Evolutionary conservation across 2,888 invertebrate genomes (phyloP), one percentile per base, ranked within the genome.

Genomic region (Spisula subtruncata): DNA sequence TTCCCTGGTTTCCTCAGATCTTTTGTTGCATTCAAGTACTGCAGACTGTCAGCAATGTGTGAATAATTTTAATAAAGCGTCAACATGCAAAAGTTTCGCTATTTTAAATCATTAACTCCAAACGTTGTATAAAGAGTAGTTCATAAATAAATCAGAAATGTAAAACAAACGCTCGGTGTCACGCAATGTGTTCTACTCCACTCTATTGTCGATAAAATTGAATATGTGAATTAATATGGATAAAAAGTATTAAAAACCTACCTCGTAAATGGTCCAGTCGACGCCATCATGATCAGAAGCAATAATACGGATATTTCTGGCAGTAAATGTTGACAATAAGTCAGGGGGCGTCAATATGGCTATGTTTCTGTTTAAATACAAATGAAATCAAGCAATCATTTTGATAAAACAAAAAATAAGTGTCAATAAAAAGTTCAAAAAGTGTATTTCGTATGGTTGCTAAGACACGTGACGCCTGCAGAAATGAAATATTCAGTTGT

Each of bases 261-360:
- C 93, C 93, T 86, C 92, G 88, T 10, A 92, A 87, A 88, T 0
- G 93, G 93, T 48, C 93, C 93, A 1, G 90, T 91, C 12, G 89
- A 88, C 6, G 92, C 81, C 66, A 93, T 82, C 46, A 91, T 75
- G 14, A 92, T 80, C n/a, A 93, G 54, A 90, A 1, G 91, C 83
- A 5, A 92, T 89, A 25, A 93, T 92, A 41, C 91, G 91, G 29
- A 86, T 81, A 81, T 93, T 93, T 71, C 91, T 80, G 12, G 83
- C 56, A 1, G 93, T 92, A 83, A 93, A 93, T 14, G 90, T 92
- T 12, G 92, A 89, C 41, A 90, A 82, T 41, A 92, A 86, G 16
- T 92, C 93, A 25, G 88, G 82, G 0, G 86, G 90, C 10, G 90
- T 54, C 71, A 93, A 46, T 14, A 93, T 89, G 25, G 88, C 86